Base-by-base conservation (phyloP, 2,797 vertebrate species). In the Lepus townsendii region DNA sequence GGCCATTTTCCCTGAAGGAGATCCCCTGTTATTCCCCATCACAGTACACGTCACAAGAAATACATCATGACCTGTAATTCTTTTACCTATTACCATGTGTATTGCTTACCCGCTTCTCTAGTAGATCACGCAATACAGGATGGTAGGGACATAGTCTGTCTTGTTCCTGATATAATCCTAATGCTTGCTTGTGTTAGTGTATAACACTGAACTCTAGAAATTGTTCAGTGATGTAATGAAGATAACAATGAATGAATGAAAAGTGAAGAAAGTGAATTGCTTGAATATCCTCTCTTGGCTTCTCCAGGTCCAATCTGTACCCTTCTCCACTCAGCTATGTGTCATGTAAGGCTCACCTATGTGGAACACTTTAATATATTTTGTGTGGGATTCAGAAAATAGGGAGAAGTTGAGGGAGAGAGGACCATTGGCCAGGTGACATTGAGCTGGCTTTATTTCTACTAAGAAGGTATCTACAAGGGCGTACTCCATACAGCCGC, bases 151-250 rank as follows among this genome's bases (percentile, higher is more conserved):
- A 50, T 32, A 20, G 26, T 27, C 24, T 22, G 0, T 52, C 57
- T 92, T 73, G 14, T 69, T 87, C 42, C 38, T 80, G 8, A 26
- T 75, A 13, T 76, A 14, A 71, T 35, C 5, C 24, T 86, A 16
- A 42, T 19, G 27, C 50, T n/a, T n/a, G n/a, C 52, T n/a, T n/a
- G n/a, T 5, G 2, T 86, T 32, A 47, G 35, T 27, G 7, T 38
- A 16, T 69, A 57, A 32, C 19, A 35, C n/a, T 69, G 6, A 0
- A 17, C 20, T 54, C 47, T 47, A 50, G 47, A 91, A 60, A 66
- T 9, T 78, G 13, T n/a, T 94, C 50, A 57, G 71, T 42, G 24
- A 83, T 83, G 47, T 88, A 90, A 92, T 84, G 71, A 92, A 84
- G 78, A 47, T 62, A 82, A 82, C 38, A 42, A 24, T 38, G 42